Evolutionary conservation across 2,888 invertebrate species (phyloP), one percentile per base, ranked within the genome.

Genomic region (Fragum fragum): DNA sequence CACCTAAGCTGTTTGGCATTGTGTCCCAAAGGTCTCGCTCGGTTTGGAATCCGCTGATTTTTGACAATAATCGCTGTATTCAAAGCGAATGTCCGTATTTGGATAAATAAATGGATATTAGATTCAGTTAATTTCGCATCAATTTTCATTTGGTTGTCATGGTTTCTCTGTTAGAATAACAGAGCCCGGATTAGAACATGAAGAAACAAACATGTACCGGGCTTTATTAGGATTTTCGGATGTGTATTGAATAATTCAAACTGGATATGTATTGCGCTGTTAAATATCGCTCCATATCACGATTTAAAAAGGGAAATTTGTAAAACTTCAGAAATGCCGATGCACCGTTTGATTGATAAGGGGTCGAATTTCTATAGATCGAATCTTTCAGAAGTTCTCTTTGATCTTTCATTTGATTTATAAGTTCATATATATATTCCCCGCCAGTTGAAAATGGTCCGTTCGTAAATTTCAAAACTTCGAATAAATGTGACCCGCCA

Each of bases 1-100:
- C 82, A 77, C 83, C 73, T 85, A 83, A 85, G 85, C 85, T 76
- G 85, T 76, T 74, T 73, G 76, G 47, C 73, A 74, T 70, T 61
- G 68, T 36, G 72, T 79, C 76, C 76, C 73, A 52, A 47, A 36
- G 66, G 79, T 55, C 32, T 42, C 26, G 73, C 73, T 59, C 70
- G 57, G 68, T 70, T 61, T 36, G 61, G 73, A 76, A 73, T 32
- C 72, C 66, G 72, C 69, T 59, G 73, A 73, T 68, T 53, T 59
- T 76, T 55, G 52, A 73, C 74, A 29, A 77, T 57, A 71, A 71
- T 71, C 36, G 52, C 39, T 26, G 66, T 53, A 66, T 61, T 57
- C 42, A 73, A 61, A 59, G 73, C 61, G 23, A 61, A 73, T n/a
- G 73, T 59, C 68, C 66, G 66, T 32, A 74, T 68, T 66, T n/a